These are phyloP conservation scores for Cricetomys ansorgei DNA, from an alignment of 2,113 vertebrate genomes.

Conservation along the genomic window DNA sequence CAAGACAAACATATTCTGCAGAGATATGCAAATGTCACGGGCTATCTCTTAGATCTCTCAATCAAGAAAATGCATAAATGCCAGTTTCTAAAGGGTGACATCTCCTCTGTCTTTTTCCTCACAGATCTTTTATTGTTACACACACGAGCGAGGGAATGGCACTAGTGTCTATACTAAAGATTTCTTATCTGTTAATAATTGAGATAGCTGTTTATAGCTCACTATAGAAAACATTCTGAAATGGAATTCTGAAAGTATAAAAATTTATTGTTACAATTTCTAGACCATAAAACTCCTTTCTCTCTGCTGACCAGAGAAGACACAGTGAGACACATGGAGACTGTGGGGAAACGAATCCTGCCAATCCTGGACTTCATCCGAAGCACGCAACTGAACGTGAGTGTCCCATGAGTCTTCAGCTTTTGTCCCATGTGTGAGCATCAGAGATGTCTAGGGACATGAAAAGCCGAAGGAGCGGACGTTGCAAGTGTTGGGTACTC, in stretches of 20 bases:
- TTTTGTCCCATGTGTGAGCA: background rate
- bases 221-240: constrained; percentile 69
- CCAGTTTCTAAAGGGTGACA: constrained; percentile 33
- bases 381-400: constrained; percentile 85
- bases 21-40: constrained; percentile 43
- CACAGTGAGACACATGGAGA: constrained; percentile 77
- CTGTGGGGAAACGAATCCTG: constrained; percentile 79
- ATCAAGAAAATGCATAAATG: constrained; percentile 58
- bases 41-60: constrained; percentile 60
- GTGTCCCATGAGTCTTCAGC: constrained; percentile 62
- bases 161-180: constrained; percentile 47
- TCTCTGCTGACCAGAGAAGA: constrained; percentile 76
- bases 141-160: background rate
- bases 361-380: constrained; percentile 86
- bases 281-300: constrained; percentile 84
- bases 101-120: constrained; percentile 54
- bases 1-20: constrained; percentile 45
- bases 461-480: constrained; percentile 16
- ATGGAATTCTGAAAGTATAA: constrained; percentile 37
- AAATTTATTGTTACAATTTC: constrained; percentile 76
- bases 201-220: constrained; percentile 64
- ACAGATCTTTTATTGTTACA: constrained; percentile 31
- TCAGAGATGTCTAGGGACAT: constrained; percentile 28
- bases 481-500: background rate
- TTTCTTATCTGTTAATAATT: constrained; percentile 66